Evolutionary conservation across 2,888 invertebrate genomes (phyloP).

Genomic region (Aporophyla lueneburgensis): DNA sequence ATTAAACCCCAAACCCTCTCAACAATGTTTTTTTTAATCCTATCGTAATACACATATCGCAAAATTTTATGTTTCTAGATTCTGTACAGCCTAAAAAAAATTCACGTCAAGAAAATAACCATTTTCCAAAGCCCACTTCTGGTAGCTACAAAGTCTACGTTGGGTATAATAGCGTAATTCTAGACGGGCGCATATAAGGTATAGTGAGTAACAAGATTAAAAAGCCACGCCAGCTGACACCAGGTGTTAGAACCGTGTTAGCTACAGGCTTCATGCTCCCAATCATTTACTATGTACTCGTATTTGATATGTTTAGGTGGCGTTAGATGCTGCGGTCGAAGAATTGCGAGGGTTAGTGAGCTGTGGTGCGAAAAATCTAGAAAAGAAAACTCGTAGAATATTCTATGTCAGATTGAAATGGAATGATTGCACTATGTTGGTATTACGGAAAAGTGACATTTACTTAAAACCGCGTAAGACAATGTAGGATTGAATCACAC

Average conservation of each 20-base stretch:
- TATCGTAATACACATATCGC: neutral
- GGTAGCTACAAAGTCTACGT: conserved; percentile 69
- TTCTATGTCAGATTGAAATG: no score
- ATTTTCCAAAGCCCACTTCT: conserved; percentile 36
- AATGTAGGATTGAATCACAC: no score
- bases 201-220: conserved; percentile 89
- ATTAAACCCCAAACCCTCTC: no score
- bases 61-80: neutral
- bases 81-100: neutral
- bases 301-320: conserved; percentile 45
- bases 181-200: conserved; percentile 87
- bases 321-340: neutral
- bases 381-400: neutral
- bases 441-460: no score
- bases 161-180: conserved; percentile 86
- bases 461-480: no score
- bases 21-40: no score
- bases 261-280: conserved; percentile 70
- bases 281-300: conserved; percentile 53
- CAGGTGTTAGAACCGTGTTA: conserved; percentile 87
- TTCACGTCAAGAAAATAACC: neutral
- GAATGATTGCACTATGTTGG: no score
- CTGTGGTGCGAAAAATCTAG: neutral
- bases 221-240: conserved; percentile 87
- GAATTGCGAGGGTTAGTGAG: neutral